phyloP scores from a whole-genome alignment of 2,888 invertebrate genomes.

The Tanaodytes sp. region DNA sequence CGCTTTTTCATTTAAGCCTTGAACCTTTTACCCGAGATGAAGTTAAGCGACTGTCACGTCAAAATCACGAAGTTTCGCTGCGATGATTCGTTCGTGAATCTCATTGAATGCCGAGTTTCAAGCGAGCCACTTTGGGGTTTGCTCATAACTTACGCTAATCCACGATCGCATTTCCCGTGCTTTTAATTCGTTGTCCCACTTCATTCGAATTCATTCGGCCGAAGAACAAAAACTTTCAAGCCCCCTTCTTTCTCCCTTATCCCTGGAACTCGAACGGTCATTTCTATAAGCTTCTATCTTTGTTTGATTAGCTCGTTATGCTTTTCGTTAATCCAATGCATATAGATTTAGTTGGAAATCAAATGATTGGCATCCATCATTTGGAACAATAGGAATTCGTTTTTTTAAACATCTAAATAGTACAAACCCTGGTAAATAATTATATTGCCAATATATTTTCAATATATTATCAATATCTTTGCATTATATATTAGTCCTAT shows the following conservation, averaged over 20 bases:
- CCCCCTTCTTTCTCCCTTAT: constrained; percentile 11
- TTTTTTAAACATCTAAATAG: too few species aligned
- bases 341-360: too few species aligned
- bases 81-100: constrained; percentile 39
- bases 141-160: constrained; percentile 50
- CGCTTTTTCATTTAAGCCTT: constrained; percentile 2
- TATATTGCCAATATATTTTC: too few species aligned
- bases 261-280: constrained; percentile 15
- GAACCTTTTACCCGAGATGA: constrained; percentile 28
- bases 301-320: constrained; percentile 34
- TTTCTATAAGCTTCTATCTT: constrained; percentile 22
- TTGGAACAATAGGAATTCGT: too few species aligned
- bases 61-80: constrained; percentile 36
- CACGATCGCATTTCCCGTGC: constrained; percentile 46
- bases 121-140: constrained; percentile 41
- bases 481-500: too few species aligned
- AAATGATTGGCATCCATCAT: too few species aligned
- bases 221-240: constrained; percentile 34
- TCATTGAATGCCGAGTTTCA: constrained; percentile 42
- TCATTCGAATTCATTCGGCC: constrained; percentile 43
- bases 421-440: too few species aligned
- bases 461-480: too few species aligned
- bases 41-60: constrained; percentile 37
- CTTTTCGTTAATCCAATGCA: too few species aligned
- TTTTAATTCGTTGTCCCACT: constrained; percentile 49